Evolutionary conservation across 30 jellyfish, hydroid and myxozoan genomes (phyloP), one percentile per base, ranked within the genome.

Genomic region (Nemopilema nomurai): DNA sequence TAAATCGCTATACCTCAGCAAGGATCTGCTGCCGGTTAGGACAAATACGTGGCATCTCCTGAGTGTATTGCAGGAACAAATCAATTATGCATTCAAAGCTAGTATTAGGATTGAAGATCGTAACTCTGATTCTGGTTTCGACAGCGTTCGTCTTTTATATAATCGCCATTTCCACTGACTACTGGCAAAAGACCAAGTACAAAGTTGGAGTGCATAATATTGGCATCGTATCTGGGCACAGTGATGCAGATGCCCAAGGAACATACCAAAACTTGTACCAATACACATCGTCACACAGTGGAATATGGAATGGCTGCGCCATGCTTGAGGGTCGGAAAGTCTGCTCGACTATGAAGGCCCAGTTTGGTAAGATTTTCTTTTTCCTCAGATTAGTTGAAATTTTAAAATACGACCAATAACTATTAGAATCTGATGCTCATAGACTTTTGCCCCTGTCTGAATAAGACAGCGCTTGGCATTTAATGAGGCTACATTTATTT

Each of bases 151-250:
- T 83, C 79, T 88, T 92, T 93, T 87, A 77, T 67, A 62, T 87
- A 18, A 82, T 92, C 17, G 78, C 96, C 0, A 84, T 90, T 20
- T 80, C 96, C 24, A 92, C 96, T 49, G 98, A 92, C 62, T 71
- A 78, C 69, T 92, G 98, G 98, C 98, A 92, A 62, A 69, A 51
- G 68, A 92, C 98, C 13, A 74, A 67, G 28, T 91, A 91, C 88
- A 72, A 91, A 50, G 87, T 76, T 62, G 75, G 76, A 0, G 49
- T 73, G 65, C 90, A 80, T 71, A 69, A 76, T 18, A 51, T 84
- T 41, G 87, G 78, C 8, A 71, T 84, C 0, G 9, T 63, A 0
- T 28, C 87, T 27, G 89, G 89, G 1, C 71, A 29, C n/a, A 28
- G 79, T 1, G 63, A 69, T 1, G 67, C n/a, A n/a, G n/a, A 33